Evolutionary conservation across 1,140 invertebrate species (phyloP).

Genomic region (Calosoma granatense): DNA sequence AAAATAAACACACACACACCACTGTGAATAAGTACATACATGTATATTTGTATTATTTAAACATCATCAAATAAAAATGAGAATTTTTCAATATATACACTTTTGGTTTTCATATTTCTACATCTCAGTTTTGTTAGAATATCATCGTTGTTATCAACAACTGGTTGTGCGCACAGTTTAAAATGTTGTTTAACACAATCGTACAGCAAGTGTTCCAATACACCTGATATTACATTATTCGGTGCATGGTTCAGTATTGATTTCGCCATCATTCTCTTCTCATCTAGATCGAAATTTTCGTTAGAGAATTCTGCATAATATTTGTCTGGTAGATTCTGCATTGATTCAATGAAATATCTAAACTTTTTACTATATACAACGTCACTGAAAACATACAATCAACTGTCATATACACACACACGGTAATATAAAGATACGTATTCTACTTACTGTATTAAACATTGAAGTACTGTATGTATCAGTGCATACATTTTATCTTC

Average conservation of each 20-base stretch:
- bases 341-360: not conserved
- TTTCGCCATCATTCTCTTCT: not conserved
- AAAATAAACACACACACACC: slow-evolving; percentile 14
- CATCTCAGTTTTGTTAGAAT: too few relatives aligned
- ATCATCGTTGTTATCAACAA: too few relatives aligned
- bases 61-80: not conserved
- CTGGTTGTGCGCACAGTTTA: not conserved
- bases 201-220: not conserved
- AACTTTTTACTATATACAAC: not conserved
- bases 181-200: not conserved
- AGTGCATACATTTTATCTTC: not conserved
- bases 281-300: not conserved
- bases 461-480: not conserved
- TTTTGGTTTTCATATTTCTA: too few relatives aligned
- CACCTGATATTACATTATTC: not conserved
- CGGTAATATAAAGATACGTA: too few relatives aligned
- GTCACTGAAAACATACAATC: not conserved
- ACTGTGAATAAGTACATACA: not conserved
- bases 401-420: too few relatives aligned
- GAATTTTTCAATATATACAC: not conserved
- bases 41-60: not conserved
- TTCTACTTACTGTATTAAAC: not conserved
- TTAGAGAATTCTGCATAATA: not conserved
- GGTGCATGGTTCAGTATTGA: not conserved
- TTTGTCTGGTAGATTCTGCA: not conserved